These are phyloP conservation scores for Morphnarchus princeps DNA, from an alignment of 2,113 vertebrate species.

Conservation along the genomic window DNA sequence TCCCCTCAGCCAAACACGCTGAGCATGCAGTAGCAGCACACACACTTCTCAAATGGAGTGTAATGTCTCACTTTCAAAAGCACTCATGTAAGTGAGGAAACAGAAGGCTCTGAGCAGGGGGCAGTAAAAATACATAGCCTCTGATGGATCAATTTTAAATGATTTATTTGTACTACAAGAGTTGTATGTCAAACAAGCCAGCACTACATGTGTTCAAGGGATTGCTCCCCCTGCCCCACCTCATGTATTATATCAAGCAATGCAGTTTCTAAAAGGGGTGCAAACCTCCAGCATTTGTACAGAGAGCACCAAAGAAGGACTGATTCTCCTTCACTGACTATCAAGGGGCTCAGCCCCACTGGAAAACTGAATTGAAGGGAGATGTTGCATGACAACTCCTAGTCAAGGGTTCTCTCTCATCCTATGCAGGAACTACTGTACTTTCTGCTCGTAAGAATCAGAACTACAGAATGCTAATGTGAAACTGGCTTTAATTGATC, in stretches of 20 bases:
- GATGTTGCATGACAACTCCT: not conserved
- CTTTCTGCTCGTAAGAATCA: not conserved
- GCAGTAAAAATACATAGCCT: not conserved
- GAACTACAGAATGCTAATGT: not conserved
- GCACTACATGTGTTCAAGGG: not conserved
- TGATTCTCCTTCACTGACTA: not conserved
- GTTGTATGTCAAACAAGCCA: not conserved
- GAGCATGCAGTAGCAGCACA: not conserved
- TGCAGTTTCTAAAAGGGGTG: not conserved
- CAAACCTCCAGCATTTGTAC: not conserved
- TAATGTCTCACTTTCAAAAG: not conserved
- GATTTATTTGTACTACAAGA: not conserved
- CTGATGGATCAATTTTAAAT: not conserved
- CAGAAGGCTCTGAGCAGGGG: not conserved
- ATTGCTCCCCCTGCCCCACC: too few relatives aligned
- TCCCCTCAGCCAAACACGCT: not conserved
- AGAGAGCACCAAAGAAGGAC: not conserved
- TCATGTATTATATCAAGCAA: not conserved
- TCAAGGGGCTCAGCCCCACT: not conserved
- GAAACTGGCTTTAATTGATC: not conserved
- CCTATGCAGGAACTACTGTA: not conserved
- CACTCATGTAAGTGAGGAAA: not conserved
- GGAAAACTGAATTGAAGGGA: not conserved
- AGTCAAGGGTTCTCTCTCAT: not conserved
- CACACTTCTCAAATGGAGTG: accelerated